Conservation (phyloP, 2,113 vertebrate species). For the Australoheros scitulus region DNA sequence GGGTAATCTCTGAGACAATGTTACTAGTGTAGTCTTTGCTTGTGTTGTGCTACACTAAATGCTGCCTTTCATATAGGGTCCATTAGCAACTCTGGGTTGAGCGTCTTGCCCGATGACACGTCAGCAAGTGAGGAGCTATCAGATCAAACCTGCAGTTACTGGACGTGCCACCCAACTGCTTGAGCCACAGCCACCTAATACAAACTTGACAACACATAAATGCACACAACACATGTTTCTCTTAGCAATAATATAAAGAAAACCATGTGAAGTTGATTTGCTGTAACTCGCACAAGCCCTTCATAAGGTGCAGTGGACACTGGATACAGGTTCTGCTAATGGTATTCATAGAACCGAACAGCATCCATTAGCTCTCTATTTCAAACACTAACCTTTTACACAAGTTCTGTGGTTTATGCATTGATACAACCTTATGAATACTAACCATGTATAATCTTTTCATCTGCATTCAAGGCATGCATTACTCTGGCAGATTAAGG, state of each 20-base stretch:
- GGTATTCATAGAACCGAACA: constrained; percentile 59
- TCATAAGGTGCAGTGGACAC: background rate
- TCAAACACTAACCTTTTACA: constrained; percentile 63
- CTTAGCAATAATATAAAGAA: background rate
- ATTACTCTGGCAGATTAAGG: constrained; percentile 24
- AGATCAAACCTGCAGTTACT: background rate
- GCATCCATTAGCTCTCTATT: constrained; percentile 67
- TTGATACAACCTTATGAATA: constrained; percentile 62
- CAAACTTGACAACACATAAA: background rate
- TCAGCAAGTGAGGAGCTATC: background rate
- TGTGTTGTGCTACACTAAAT: background rate
- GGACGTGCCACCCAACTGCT: background rate
- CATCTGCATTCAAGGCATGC: constrained; percentile 49
- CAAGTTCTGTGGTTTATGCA: constrained; percentile 49
- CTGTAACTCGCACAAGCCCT: background rate
- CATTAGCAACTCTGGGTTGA: background rate
- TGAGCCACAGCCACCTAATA: background rate
- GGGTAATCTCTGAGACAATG: constrained; percentile 1
- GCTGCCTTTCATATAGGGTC: background rate
- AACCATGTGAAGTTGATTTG: background rate
- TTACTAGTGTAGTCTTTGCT: background rate
- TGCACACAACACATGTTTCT: background rate
- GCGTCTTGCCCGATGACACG: background rate
- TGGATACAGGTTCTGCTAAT: constrained; percentile 38
- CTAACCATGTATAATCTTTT: constrained; percentile 56